Conservation (phyloP, 30 jellyfish, hydroid and myxozoan species). For the Catostylus mosaicus region DNA sequence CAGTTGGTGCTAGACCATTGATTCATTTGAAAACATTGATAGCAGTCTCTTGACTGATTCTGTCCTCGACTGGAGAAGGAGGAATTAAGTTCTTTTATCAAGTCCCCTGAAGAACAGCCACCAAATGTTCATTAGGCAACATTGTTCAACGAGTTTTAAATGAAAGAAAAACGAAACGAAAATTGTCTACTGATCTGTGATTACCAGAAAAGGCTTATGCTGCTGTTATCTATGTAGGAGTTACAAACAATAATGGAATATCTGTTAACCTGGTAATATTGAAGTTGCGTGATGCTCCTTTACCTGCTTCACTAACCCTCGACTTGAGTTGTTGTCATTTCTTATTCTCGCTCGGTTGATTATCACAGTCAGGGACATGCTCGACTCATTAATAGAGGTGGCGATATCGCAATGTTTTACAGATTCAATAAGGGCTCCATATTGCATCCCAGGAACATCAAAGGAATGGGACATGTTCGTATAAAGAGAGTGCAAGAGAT, state of each 20-base stretch:
- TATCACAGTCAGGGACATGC: constrained; percentile 4
- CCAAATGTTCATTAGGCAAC: too few relatives aligned
- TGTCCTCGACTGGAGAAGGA: too few relatives aligned
- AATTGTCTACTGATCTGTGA: too few relatives aligned
- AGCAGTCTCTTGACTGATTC: too few relatives aligned
- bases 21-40: too few relatives aligned
- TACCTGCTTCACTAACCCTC: constrained; percentile 21
- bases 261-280: constrained; percentile 16
- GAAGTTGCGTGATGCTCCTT: constrained; percentile 14
- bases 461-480: constrained; percentile 39
- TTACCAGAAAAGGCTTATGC: constrained; percentile 29
- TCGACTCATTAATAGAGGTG: not conserved
- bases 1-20: too few relatives aligned
- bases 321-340: constrained; percentile 20
- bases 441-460: constrained; percentile 40
- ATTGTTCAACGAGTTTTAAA: too few relatives aligned
- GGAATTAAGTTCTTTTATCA: too few relatives aligned
- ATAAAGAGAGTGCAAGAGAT: constrained; percentile 37
- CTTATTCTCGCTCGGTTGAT: constrained; percentile 39
- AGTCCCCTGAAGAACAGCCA: too few relatives aligned
- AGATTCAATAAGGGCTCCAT: constrained; percentile 38
- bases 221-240: constrained; percentile 10
- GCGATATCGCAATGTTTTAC: constrained; percentile 16
- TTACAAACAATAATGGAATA: not conserved
- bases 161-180: too few relatives aligned